phyloP scores from a whole-genome alignment of 1,140 invertebrate genomes.

The Anoplophora glabripennis region DNA sequence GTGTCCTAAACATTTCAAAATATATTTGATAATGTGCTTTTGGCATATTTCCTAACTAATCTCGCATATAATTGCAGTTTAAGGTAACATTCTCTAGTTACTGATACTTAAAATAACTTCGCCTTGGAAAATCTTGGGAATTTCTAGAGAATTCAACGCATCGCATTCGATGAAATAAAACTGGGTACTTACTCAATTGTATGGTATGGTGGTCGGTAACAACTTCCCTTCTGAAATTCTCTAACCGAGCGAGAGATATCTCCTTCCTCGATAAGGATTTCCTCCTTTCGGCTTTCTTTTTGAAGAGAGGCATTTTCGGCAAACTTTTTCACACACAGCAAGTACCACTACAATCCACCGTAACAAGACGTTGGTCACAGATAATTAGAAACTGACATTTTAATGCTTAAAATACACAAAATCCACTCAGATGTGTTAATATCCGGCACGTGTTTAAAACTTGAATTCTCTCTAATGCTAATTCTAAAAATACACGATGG shows the following conservation, averaged over 20 bases:
- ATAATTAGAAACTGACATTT: slow-evolving; percentile 18
- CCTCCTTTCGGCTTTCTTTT: slow-evolving; percentile 35
- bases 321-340: slow-evolving; percentile 5
- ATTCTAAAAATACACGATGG: slow-evolving; percentile 11
- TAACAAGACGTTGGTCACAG: slow-evolving; percentile 8
- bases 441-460: slow-evolving; percentile 14
- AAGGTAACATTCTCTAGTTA: no score
- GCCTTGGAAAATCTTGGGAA: no score
- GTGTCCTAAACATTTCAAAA: no score
- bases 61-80: no score
- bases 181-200: slow-evolving; percentile 41
- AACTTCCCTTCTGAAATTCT: slow-evolving; percentile 45
- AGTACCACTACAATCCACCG: not conserved
- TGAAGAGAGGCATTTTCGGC: slow-evolving; percentile 40
- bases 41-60: no score
- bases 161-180: no score
- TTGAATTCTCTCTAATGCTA: no score
- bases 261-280: slow-evolving; percentile 38
- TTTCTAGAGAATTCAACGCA: no score
- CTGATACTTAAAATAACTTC: no score
- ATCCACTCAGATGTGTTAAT: slow-evolving; percentile 17
- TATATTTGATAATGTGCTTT: no score
- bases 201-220: slow-evolving; percentile 43
- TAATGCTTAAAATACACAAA: slow-evolving; percentile 13
- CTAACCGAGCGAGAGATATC: slow-evolving; percentile 39